Evolutionary conservation across 2,113 vertebrate genomes (phyloP), one percentile per base, ranked within the genome.

Genomic region (Tricholaema leucomelas): DNA sequence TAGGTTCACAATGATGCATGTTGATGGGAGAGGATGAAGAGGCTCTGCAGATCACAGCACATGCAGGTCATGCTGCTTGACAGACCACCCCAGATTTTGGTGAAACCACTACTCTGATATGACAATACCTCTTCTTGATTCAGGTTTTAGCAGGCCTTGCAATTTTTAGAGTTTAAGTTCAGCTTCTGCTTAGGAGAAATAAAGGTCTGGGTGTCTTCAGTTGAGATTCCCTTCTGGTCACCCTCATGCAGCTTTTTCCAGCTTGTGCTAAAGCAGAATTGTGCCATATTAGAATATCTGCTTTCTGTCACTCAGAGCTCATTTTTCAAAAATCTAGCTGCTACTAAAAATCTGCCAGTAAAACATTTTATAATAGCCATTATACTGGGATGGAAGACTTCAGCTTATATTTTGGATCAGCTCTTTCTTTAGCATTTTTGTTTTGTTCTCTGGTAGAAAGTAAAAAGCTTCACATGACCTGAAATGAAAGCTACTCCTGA

Each of bases 351-450:
- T 42, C 25, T 40, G 56, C 56, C 69, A 85, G 28, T 85, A 92
- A 94, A 95, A 36, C 15, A 48, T 80, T 91, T 94, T 76, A 77
- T 87, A 55, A 58, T 81, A 76, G 61, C 60, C 42, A 46, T 93
- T 92, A 70, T 30, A 50, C 6, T 46, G 54, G 36, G 91, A 76
- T 58, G 42, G 85, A 77, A 91, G 66, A 10, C 60, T 65, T 88
- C 52, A n/a, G 15, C 31, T 60, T 82, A 2, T 63, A 28, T 66
- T 89, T 89, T 91, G 25, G 24, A 59, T 50, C 12, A 9, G 10
- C 3, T 18, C 70, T 89, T 92, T 67, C 71, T 74, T 63, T 10
- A 66, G 36, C 54, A 12, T 55, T 95, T 92, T 48, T 44, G 1
- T 35, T 87, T 75, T 64, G 19, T 82, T 70, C 78, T 35, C 0